These are phyloP conservation scores for Ladona fulva DNA, from an alignment of 1,140 invertebrate species.

Conservation along the genomic window DNA sequence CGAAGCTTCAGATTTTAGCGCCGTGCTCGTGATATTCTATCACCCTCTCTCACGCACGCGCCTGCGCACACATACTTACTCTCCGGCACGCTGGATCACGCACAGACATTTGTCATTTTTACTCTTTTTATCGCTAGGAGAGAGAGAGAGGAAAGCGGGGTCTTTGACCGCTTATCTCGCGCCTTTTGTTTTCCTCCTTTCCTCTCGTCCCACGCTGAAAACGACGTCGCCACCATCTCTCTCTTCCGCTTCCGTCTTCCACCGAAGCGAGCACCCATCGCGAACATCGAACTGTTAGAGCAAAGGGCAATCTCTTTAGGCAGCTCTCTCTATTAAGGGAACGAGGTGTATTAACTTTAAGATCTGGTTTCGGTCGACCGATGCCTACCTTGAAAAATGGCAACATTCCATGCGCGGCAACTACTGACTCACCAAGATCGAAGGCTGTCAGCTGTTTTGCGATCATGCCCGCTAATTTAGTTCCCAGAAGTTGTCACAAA, in stretches of 20 bases:
- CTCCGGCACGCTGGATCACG: neutral
- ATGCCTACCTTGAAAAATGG: no score
- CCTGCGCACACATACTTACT: neutral
- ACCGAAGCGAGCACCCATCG: neutral
- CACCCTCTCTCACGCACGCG: neutral
- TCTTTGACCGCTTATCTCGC: constrained; percentile 7
- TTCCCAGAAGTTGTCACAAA: no score
- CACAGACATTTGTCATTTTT: constrained; percentile 1
- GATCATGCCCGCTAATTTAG: no score
- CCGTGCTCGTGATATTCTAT: neutral
- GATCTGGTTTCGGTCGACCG: no score
- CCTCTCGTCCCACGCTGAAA: neutral
- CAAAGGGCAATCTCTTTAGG: neutral
- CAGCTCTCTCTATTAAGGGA: no score
- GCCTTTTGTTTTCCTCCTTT: neutral
- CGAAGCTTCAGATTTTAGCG: neutral
- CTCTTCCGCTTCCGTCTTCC: neutral
- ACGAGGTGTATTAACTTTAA: no score
- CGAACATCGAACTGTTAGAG: neutral
- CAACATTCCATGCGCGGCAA: no score
- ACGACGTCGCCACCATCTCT: neutral
- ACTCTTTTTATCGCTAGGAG: constrained; percentile 4
- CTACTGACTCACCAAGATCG: no score
- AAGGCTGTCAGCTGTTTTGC: no score
- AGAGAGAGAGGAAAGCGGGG: neutral